Conservation (phyloP, 2,888 invertebrate genomes). For the Acheta domesticus region DNA sequence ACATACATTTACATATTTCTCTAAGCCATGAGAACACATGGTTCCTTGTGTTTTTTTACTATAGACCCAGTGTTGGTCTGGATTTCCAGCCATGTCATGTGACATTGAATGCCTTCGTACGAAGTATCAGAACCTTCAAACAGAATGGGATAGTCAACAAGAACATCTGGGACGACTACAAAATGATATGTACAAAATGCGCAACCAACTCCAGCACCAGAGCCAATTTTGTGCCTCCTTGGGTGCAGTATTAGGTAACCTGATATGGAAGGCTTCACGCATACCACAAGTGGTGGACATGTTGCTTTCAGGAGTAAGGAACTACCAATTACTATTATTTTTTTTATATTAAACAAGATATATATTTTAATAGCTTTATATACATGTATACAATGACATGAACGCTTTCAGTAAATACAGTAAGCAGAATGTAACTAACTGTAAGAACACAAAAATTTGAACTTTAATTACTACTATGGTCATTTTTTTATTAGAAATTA, state of each 20-base stretch:
- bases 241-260: slow-evolving; percentile 46
- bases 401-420: too few relatives aligned
- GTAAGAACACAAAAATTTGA: too few relatives aligned
- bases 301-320: slow-evolving; percentile 44
- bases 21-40: slow-evolving; percentile 31
- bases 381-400: too few relatives aligned
- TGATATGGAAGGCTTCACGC: slow-evolving; percentile 48
- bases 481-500: too few relatives aligned
- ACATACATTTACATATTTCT: slow-evolving; percentile 19
- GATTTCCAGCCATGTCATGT: not conserved
- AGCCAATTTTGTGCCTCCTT: slow-evolving; percentile 47
- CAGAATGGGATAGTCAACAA: slow-evolving; percentile 41
- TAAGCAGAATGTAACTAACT: too few relatives aligned
- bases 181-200: slow-evolving; percentile 39
- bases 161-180: slow-evolving; percentile 41
- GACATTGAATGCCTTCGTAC: slow-evolving; percentile 26
- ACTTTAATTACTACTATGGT: too few relatives aligned
- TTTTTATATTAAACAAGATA: not conserved
- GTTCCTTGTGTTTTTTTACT: slow-evolving; percentile 11
- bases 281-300: slow-evolving; percentile 44
- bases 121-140: slow-evolving; percentile 37
- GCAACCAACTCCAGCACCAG: slow-evolving; percentile 43
- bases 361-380: too few relatives aligned
- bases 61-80: slow-evolving; percentile 10
- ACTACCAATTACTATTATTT: not conserved